Evolutionary conservation across 2,888 invertebrate genomes (phyloP), one percentile per base, ranked within the genome.

Genomic region (Notodonta dromedarius): DNA sequence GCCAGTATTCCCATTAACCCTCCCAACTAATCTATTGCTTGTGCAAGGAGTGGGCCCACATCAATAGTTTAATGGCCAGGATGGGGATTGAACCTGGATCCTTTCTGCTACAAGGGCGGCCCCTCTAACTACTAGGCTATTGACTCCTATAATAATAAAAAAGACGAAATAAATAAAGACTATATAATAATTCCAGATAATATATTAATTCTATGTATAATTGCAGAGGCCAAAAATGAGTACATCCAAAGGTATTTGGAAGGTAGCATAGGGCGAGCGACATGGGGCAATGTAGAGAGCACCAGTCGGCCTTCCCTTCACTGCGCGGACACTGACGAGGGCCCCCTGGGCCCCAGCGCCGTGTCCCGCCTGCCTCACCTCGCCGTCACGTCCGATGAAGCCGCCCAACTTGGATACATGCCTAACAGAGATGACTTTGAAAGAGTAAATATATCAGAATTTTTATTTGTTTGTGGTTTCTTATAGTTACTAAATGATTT

Each of bases 361-460:
- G 91, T 93, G 8, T 95, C 96, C 0, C 94, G 96, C 60, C 90
- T 98, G 60, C 97, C 98, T 46, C 96, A 98, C 1, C 85, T 97
- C 39, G 98, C 98, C 75, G 95, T 98, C 59, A 95, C 96, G 11
- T 89, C 95, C 0, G 98, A 98, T 82, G 98, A 99, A 90, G 98
- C 98, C 44, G 94, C 96, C 46, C 96, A 98, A 79, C 94, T 99
- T 11, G 98, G 98, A 3, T 99, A 98, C 82, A 98, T 98, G 97
- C 97, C 98, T 4, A 97, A 98, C 83, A 95, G 99, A 83, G 99
- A 99, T 94, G 98, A 99, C 85, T 99, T 98, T 94, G 99, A 99
- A 93, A 95, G 97, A 88, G 97, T 97, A 89, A 81, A 83, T 12
- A 24, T 24, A 24, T 24, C 24, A 24, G 24, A 7, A 0, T 42